Percentiles rank a stretch among this genome's conserved stretches.
These are phyloP conservation scores for Scytalopus superciliaris DNA, from an alignment of 2,113 vertebrate genomes.

Conservation along the genomic window DNA sequence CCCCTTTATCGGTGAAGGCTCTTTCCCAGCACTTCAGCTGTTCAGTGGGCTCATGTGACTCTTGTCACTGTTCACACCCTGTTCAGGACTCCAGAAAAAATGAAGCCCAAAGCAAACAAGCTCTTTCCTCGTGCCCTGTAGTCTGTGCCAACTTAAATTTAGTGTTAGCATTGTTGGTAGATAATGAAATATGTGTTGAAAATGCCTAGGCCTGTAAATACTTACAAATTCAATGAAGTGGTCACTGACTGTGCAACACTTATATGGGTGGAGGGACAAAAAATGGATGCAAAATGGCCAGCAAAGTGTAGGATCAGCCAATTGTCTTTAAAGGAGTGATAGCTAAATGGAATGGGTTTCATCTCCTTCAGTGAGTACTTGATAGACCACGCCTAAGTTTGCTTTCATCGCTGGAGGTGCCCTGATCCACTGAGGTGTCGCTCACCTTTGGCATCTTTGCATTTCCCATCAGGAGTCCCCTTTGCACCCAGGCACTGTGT, in stretches of 20 bases:
- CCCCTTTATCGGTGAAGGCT: background rate
- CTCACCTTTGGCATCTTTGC: background rate
- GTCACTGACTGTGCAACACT: background rate
- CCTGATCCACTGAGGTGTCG: background rate
- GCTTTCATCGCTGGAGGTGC: background rate
- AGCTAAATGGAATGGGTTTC: background rate
- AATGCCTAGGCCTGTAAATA: background rate
- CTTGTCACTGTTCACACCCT: background rate
- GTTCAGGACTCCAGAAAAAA: background rate
- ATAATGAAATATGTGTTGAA: background rate
- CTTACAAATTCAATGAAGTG: background rate
- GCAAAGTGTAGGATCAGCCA: background rate
- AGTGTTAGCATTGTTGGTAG: background rate
- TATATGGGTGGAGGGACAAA: background rate
- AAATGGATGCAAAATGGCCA: background rate
- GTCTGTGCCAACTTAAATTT: background rate
- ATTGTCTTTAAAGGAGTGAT: background rate
- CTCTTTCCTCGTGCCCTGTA: background rate
- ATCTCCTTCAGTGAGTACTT: background rate
- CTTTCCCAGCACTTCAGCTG: background rate
- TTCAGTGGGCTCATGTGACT: background rate
- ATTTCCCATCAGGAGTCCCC: background rate
- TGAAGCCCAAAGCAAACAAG: background rate
- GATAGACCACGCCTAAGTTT: background rate
- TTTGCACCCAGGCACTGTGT: background rate